These are phyloP conservation scores for Latrodectus hesperus DNA, from an alignment of 2,888 invertebrate species.

Conservation along the genomic window DNA sequence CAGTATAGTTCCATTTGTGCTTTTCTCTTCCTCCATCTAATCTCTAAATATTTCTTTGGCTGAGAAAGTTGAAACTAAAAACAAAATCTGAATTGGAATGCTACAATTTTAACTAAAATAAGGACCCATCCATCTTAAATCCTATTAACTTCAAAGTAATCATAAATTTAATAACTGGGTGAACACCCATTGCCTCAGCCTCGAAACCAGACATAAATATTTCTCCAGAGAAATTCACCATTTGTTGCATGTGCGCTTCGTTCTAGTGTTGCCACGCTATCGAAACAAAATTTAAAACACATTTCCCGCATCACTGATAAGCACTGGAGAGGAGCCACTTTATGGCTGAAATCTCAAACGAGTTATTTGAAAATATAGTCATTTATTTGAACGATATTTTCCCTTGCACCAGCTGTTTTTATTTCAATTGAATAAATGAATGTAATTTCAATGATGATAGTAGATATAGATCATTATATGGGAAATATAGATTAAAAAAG, in stretches of 20 bases:
- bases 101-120: not conserved
- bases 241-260: constrained; percentile 39
- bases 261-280: constrained; percentile 4
- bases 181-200: constrained; percentile 10
- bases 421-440: not conserved
- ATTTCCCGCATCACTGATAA: constrained; percentile 33
- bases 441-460: no score
- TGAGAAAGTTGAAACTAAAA: constrained; percentile 7
- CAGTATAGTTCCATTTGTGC: no score
- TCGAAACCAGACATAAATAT: not conserved
- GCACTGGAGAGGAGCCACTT: constrained; percentile 6
- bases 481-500: no score
- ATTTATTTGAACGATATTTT: constrained; percentile 38
- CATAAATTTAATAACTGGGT: constrained; percentile 35
- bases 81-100: constrained; percentile 8
- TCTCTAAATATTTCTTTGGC: no score
- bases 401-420: not conserved
- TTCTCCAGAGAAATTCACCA: constrained; percentile 46
- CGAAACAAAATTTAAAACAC: constrained; percentile 46
- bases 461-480: no score
- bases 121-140: constrained; percentile 45
- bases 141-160: constrained; percentile 55
- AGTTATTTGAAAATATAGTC: constrained; percentile 4
- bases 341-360: constrained; percentile 8
- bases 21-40: no score